Evolutionary conservation across 2,113 vertebrate genomes (phyloP).

Genomic region (Bungarus multicinctus): DNA sequence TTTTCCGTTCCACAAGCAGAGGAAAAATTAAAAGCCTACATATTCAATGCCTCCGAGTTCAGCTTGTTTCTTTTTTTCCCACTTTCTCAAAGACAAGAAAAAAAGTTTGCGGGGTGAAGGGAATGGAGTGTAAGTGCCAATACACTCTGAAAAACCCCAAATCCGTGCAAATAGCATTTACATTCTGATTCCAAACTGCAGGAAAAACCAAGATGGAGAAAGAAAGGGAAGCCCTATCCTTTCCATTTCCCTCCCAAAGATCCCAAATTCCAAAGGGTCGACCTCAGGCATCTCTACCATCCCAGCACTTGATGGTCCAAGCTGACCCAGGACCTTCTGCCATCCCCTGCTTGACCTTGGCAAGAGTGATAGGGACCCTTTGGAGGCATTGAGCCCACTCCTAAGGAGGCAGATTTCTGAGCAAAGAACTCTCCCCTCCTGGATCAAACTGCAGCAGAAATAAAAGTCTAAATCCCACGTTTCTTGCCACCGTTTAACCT

Average conservation of each 20-base stretch:
- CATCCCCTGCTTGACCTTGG: background rate
- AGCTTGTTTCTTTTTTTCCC: background rate
- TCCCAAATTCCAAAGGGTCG: background rate
- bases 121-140: background rate
- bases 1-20: background rate
- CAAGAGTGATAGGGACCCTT: background rate
- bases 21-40: background rate
- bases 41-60: background rate
- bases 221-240: background rate
- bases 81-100: background rate
- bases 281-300: background rate
- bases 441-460: background rate
- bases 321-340: background rate
- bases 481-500: background rate
- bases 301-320: background rate
- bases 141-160: background rate
- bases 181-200: background rate
- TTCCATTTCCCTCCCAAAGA: background rate
- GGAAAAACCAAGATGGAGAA: background rate
- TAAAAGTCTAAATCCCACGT: background rate
- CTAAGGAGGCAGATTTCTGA: rapidly evolving
- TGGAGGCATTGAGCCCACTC: background rate
- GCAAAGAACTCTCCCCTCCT: rapidly evolving
- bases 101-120: background rate
- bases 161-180: background rate